phyloP scores from a whole-genome alignment of 1,140 invertebrate species.

The Sminthurides bifidus region DNA sequence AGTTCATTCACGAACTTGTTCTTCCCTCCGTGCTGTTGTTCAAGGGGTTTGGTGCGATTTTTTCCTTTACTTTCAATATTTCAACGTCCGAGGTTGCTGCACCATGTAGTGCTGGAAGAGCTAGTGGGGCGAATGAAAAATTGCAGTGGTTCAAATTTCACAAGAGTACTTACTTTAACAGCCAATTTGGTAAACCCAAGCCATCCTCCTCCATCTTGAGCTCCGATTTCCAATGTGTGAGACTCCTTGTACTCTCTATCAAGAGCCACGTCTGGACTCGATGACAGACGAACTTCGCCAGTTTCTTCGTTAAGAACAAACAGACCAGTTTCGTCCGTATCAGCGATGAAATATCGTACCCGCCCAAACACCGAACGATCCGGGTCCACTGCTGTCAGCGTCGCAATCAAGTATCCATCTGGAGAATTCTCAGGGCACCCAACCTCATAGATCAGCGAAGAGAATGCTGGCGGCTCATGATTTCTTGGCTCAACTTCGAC shows the following conservation, averaged over 20 bases:
- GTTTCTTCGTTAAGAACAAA: slow-evolving; percentile 64
- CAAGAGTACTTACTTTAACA: slow-evolving; percentile 30
- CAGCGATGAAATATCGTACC: slow-evolving; percentile 62
- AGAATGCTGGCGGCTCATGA: slow-evolving; percentile 62
- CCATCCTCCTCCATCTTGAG: slow-evolving; percentile 29
- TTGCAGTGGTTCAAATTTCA: too few relatives aligned
- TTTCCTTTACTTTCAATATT: too few relatives aligned
- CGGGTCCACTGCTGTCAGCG: slow-evolving; percentile 56
- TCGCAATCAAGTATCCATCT: slow-evolving; percentile 37
- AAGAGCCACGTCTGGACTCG: slow-evolving; percentile 17
- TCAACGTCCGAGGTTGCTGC: too few relatives aligned
- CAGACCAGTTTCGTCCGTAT: slow-evolving; percentile 57
- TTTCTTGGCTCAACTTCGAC: slow-evolving; percentile 71
- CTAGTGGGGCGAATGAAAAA: too few relatives aligned
- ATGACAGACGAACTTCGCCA: slow-evolving; percentile 35
- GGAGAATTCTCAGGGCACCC: slow-evolving; percentile 40
- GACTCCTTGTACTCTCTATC: slow-evolving; percentile 27
- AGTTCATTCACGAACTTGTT: background rate
- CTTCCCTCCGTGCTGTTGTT: too few relatives aligned
- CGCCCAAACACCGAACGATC: slow-evolving; percentile 70
- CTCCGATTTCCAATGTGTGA: slow-evolving; percentile 26
- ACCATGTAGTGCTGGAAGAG: too few relatives aligned
- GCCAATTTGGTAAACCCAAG: slow-evolving; percentile 30
- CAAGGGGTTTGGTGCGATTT: too few relatives aligned
- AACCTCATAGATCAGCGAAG: slow-evolving; percentile 56